Percentiles rank a stretch among this genome's conserved stretches.
phyloP scores from a whole-genome alignment of 2,888 invertebrate genomes.

The Platerodrilus igneus region DNA sequence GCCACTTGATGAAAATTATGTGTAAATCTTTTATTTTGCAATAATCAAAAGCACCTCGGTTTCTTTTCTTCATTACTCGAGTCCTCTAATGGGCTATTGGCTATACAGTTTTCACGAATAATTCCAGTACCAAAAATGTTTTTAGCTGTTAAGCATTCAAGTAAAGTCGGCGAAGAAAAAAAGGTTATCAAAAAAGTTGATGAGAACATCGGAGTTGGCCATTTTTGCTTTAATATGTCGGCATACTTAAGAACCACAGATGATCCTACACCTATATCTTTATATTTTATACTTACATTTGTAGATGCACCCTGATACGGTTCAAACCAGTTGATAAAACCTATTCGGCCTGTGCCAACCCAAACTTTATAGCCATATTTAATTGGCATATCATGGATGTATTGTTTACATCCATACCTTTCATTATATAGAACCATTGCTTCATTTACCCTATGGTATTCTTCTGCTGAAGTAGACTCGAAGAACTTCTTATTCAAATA shows the following conservation, averaged over 20 bases:
- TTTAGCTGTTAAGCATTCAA: background rate
- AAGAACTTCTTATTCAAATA: slow-evolving; percentile 27
- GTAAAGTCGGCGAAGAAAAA: background rate
- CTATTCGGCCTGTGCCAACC: slow-evolving; percentile 25
- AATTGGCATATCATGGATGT: slow-evolving; percentile 31
- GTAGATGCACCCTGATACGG: slow-evolving; percentile 16
- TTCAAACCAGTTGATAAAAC: slow-evolving; percentile 10
- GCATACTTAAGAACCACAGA: slow-evolving; percentile 2
- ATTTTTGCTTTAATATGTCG: slow-evolving; percentile 1
- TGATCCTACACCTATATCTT: slow-evolving; percentile 7
- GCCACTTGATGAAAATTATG: slow-evolving; percentile 7
- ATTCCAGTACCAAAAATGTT: background rate
- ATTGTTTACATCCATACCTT: slow-evolving; percentile 33
- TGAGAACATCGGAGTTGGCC: background rate
- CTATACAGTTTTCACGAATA: slow-evolving; percentile 1
- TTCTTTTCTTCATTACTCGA: background rate
- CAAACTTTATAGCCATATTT: slow-evolving; percentile 28
- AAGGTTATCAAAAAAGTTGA: slow-evolving; percentile 11
- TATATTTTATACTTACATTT: background rate
- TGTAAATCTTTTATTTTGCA: background rate
- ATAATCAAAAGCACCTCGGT: background rate
- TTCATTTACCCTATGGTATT: slow-evolving; percentile 35
- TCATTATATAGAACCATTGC: slow-evolving; percentile 39
- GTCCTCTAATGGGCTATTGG: background rate
- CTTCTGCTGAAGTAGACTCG: too few relatives aligned